Base-by-base conservation (phyloP, 2,888 invertebrate genomes). In the Eupithecia tripunctaria region DNA sequence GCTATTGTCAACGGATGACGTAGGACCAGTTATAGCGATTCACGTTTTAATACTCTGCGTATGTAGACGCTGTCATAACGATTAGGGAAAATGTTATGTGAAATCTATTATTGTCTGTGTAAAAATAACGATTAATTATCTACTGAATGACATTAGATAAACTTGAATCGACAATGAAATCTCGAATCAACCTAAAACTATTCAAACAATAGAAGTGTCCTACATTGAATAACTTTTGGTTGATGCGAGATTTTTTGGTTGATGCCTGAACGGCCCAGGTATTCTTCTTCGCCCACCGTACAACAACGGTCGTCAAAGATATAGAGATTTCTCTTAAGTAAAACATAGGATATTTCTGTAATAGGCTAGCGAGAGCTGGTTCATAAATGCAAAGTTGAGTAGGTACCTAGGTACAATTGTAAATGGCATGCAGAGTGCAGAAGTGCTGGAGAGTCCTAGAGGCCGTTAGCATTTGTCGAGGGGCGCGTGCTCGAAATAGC, bases 401-500 rank as follows among this genome's bases (percentile, higher is more conserved):
- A 25, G 68, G 51, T 32, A 56, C 36, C 38, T 60, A 25, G 68
- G 51, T 32, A 56, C 36, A 65, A 38, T 60, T 71, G 70, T 74
- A 69, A 73, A 71, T 71, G 74, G 27, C 29, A 60, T 51, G 64
- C 71, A 70, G 70, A 71, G 72, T 76, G 75, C 69, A 75, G 74
- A 66, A 65, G 71, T 84, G 84, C 91, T 91, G 91, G 90, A 90
- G 91, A 88, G 89, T 89, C 93, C 93, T 91, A 91, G 91, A 92
- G 93, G 94, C 90, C 94, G 89, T 94, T 94, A 94, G 91, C 94
- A 94, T 94, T 93, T 92, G 91, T 90, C 89, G 92, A 89, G 91
- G 89, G 91, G 91, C 90, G 89, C 84, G 87, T 79, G 84, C 86
- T 90, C 93, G 88, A 91, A 93, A 94, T 94, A 94, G 91, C 92